A percentile compares a stretch with the other conserved stretches of the same genome.
Evolutionary conservation across 2,888 invertebrate genomes (phyloP).

Genomic region (Hypselothyrea guttata): DNA sequence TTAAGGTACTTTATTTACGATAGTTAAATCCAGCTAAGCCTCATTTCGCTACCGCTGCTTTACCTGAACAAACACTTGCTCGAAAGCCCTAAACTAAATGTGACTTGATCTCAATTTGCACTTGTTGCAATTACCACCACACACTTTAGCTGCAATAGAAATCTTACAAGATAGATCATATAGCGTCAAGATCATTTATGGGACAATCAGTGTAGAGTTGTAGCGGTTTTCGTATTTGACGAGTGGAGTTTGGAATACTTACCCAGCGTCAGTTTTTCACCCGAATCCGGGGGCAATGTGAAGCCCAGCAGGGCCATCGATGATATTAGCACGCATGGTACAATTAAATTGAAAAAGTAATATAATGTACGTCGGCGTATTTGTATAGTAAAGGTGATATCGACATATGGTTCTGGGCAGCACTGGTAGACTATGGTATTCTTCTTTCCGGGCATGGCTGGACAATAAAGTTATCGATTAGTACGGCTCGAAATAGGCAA

Average conservation of each 20-base stretch:
- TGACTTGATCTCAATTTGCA: constrained; percentile 2
- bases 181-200: constrained; percentile 17
- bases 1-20: constrained; percentile 18
- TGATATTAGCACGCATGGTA: constrained; percentile 98
- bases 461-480: constrained; percentile 59
- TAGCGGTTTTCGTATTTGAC: neutral
- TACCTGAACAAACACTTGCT: constrained; percentile 42
- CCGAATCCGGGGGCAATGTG: constrained; percentile 95
- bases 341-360: constrained; percentile 99
- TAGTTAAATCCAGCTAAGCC: constrained; percentile 79
- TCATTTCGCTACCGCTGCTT: constrained; percentile 80
- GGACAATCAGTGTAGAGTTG: constrained; percentile 35
- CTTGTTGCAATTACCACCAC: constrained; percentile 14
- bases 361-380: constrained; percentile 97
- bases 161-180: constrained; percentile 26
- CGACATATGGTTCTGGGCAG: constrained; percentile 95
- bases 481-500: constrained; percentile 29
- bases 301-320: constrained; percentile 99
- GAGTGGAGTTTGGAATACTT: constrained; percentile 63
- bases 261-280: constrained; percentile 83
- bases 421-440: constrained; percentile 95
- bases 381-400: constrained; percentile 97
- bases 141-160: constrained; percentile 53
- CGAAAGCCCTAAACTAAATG: constrained; percentile 30
- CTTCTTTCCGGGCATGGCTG: constrained; percentile 96